These are phyloP conservation scores for Smithornis capensis DNA, from an alignment of 2,113 vertebrate genomes.

Conservation along the genomic window DNA sequence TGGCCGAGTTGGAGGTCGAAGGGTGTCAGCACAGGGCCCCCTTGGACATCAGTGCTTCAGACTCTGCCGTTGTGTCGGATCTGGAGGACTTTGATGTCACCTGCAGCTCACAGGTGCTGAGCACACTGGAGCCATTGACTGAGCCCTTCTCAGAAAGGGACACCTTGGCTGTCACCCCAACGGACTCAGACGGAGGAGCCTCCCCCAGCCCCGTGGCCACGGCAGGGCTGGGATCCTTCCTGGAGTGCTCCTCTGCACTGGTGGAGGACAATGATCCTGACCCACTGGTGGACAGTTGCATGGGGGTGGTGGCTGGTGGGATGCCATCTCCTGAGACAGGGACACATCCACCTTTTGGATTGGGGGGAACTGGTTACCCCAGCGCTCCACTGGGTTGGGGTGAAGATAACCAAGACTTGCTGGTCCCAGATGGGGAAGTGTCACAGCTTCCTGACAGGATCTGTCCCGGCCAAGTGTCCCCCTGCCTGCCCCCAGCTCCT, in stretches of 20 bases:
- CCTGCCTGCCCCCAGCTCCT: neutral
- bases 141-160: slow-evolving; percentile 63
- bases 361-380: neutral
- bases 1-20: neutral
- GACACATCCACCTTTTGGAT: neutral
- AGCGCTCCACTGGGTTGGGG: neutral
- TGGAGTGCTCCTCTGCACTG: neutral
- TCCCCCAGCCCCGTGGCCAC: slow-evolving; percentile 47
- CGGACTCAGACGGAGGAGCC: slow-evolving; percentile 51
- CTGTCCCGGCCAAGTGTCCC: neutral
- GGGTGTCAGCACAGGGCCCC: neutral
- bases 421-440: slow-evolving; percentile 7
- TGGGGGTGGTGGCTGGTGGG: neutral
- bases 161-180: slow-evolving; percentile 35
- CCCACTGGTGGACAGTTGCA: neutral
- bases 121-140: slow-evolving; percentile 45
- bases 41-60: slow-evolving; percentile 44
- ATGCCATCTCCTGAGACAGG: neutral
- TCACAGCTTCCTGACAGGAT: neutral
- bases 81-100: slow-evolving; percentile 67
- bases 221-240: neutral
- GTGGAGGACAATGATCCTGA: neutral
- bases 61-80: slow-evolving; percentile 55
- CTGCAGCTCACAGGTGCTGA: slow-evolving; percentile 70
- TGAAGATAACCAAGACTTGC: slow-evolving; percentile 48